A percentile compares a stretch with the other conserved stretches of the same genome.
Conservation (phyloP, 2,888 invertebrate species). For the Agrotis puta region DNA sequence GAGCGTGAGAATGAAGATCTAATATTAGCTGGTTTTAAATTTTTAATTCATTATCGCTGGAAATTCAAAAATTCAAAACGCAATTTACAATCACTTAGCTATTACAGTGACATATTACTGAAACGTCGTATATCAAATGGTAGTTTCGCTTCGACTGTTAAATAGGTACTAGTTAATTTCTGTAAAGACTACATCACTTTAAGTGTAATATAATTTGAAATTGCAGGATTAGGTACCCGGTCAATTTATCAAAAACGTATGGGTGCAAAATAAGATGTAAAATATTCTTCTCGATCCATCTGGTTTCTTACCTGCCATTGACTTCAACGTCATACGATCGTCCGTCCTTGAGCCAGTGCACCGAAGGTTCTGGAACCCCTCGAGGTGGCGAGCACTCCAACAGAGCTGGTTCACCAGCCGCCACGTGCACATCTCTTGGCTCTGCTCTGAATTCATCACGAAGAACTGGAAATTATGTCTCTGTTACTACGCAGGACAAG, state of each 20-base stretch:
- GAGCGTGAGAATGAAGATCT: too few relatives aligned
- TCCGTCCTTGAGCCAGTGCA: conserved; percentile 97
- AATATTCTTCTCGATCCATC: accelerated
- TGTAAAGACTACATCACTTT: too few relatives aligned
- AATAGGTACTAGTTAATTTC: too few relatives aligned
- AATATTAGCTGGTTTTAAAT: too few relatives aligned
- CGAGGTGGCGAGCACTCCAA: conserved; percentile 98
- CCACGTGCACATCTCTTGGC: conserved; percentile 97
- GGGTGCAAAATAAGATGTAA: background rate
- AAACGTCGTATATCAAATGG: too few relatives aligned
- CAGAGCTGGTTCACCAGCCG: conserved; percentile 97
- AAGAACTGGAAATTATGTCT: conserved; percentile 92
- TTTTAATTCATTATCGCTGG: too few relatives aligned
- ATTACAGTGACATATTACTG: too few relatives aligned
- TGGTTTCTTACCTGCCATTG: conserved; percentile 90
- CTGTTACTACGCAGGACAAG: conserved; percentile 20
- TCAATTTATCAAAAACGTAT: background rate
- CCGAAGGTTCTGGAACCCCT: conserved; percentile 98
- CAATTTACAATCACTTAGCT: too few relatives aligned
- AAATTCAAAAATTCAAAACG: too few relatives aligned
- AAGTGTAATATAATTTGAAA: too few relatives aligned
- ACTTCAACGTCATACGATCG: conserved; percentile 92
- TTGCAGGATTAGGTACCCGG: background rate
- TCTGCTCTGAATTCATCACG: conserved; percentile 98
- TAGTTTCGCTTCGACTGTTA: too few relatives aligned